phyloP scores from a whole-genome alignment of 2,113 vertebrate species.

The Syrmaticus mikado region DNA sequence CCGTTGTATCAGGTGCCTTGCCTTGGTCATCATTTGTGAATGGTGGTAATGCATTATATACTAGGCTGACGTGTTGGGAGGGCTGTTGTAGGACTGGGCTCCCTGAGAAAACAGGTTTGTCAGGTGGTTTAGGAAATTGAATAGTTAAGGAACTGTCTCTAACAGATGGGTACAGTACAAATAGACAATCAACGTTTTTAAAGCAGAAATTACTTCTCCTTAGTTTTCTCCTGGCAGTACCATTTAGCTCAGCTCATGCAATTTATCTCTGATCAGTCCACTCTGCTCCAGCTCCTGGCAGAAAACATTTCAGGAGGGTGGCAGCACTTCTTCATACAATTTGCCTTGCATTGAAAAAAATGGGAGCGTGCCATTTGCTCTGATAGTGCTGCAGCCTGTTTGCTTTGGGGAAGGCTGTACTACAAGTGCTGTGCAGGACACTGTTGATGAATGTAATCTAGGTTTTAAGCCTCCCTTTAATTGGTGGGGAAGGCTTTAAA shows the following conservation, averaged over 20 bases:
- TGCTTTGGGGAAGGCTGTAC: not conserved
- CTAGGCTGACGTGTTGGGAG: not conserved
- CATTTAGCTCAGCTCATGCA: not conserved
- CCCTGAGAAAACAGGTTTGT: not conserved
- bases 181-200: not conserved
- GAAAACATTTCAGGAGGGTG: not conserved
- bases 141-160: not conserved
- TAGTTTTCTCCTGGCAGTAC: not conserved
- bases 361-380: not conserved
- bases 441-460: not conserved
- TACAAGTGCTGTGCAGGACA: not conserved
- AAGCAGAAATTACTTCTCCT: not conserved
- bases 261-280: not conserved
- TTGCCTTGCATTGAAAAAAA: not conserved
- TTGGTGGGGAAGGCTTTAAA: not conserved
- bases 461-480: not conserved
- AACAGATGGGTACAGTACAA: not conserved
- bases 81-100: not conserved
- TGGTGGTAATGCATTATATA: accelerated
- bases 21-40: not conserved
- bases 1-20: not conserved
- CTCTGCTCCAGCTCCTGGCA: not conserved
- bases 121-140: not conserved
- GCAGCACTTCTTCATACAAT: not conserved
- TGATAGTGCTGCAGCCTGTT: not conserved